Evolutionary conservation across 2,888 invertebrate species (phyloP), one percentile per base, ranked within the genome.

Genomic region (Coecobrya sp.): DNA sequence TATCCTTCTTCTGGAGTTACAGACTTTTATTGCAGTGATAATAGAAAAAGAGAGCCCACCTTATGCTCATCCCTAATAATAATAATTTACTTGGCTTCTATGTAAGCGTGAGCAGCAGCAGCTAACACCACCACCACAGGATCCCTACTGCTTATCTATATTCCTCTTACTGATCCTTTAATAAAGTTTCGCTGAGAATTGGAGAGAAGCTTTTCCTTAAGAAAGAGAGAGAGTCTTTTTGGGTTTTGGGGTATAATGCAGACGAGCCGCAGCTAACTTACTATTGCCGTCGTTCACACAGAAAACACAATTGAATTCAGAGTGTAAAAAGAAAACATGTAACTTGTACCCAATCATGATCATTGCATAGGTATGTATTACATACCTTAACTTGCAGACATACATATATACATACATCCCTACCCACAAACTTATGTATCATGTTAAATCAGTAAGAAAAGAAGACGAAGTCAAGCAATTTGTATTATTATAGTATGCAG

Each of bases 101-200:
- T 55, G n/a, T 16, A 19, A 8, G 30, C 45, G 25, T 19, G 19
- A 76, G 45, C 19, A 45, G 25, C 42, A 73, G 55, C 52, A 81
- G 49, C 81, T 52, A 30, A 52, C 52, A 55, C 55, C 52, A 81
- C n/a, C 59, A 62, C 59, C 65, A 76, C 2, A 81, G 91, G 86
- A 91, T 86, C 86, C 91, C 81, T 86, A 82, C 82, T 73, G 76
- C 90, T 85, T 76, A 86, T 91, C 68, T 86, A 70, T 86, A 52
- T 62, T 70, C 55, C 79, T 68, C 62, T 86, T 90, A 45, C 68
- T 52, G 91, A 91, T 86, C 86, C 91, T 91, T 81, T 86, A 86
- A 62, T 76, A 84, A 85, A 89, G 76, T 59, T 89, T 70, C 27
- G 19, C 52, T 49, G 81, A n/a, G 55, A 11, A 22, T 62, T 30